A percentile compares a stretch with the other conserved stretches of the same genome.
phyloP scores from a whole-genome alignment of 2,113 vertebrate species.

The Dromas ardeola region DNA sequence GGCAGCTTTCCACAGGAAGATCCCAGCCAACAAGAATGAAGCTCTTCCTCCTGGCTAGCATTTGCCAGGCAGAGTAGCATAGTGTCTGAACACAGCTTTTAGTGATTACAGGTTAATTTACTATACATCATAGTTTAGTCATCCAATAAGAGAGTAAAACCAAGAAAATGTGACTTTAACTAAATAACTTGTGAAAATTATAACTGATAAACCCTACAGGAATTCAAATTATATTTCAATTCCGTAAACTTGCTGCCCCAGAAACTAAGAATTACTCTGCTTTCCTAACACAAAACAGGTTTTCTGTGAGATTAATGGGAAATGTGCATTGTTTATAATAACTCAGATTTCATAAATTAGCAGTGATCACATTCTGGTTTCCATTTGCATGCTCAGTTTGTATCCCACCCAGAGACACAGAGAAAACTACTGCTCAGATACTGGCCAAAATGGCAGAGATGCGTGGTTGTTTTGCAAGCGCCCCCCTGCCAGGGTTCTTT shows the following conservation, averaged over 20 bases:
- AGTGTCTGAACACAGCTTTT: slow-evolving; percentile 10
- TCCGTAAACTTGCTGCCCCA: slow-evolving; percentile 26
- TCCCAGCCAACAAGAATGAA: background rate
- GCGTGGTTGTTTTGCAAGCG: background rate
- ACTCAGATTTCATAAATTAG: slow-evolving; percentile 46
- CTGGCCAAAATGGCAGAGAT: background rate
- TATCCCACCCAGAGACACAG: background rate
- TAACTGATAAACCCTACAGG: slow-evolving; percentile 34
- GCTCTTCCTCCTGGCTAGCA: background rate
- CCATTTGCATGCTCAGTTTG: slow-evolving; percentile 9
- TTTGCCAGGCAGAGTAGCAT: slow-evolving; percentile 20
- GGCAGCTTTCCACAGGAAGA: background rate
- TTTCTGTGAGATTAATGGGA: slow-evolving; percentile 33
- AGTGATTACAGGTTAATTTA: slow-evolving; percentile 32
- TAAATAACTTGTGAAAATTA: slow-evolving; percentile 54
- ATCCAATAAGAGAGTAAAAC: slow-evolving; percentile 5
- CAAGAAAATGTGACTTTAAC: slow-evolving; percentile 26
- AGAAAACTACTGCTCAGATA: background rate
- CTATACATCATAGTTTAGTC: background rate
- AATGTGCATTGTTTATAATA: slow-evolving; percentile 50
- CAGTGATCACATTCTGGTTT: slow-evolving; percentile 6
- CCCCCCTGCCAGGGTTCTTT: background rate
- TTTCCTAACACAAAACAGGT: slow-evolving; percentile 49
- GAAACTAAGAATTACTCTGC: slow-evolving; percentile 44
- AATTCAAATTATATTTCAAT: slow-evolving; percentile 60